phyloP scores from a whole-genome alignment of 2,888 invertebrate species.

The Phaonia tiefii region DNA sequence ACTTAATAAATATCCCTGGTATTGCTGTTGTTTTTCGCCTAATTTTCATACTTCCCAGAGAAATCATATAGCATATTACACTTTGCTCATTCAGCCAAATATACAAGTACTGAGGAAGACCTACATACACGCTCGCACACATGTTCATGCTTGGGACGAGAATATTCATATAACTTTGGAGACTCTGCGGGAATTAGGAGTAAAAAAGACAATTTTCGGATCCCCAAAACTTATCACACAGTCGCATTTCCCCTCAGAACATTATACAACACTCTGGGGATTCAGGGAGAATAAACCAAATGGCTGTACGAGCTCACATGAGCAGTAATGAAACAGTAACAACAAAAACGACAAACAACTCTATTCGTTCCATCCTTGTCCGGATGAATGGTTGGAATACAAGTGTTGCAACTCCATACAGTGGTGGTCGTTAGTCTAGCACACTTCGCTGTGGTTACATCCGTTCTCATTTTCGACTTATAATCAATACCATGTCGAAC shows the following conservation, averaged over 20 bases:
- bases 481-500: no score
- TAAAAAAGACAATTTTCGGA: constrained; percentile 80
- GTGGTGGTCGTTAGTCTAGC: neutral
- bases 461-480: no score
- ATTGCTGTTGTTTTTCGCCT: no score
- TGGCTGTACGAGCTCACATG: constrained; percentile 46
- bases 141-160: constrained; percentile 14
- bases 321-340: constrained; percentile 59
- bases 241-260: constrained; percentile 80
- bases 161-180: constrained; percentile 74
- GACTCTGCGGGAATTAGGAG: constrained; percentile 73
- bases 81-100: constrained; percentile 55
- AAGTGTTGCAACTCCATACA: constrained; percentile 11
- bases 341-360: constrained; percentile 18
- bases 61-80: constrained; percentile 57
- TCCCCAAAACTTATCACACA: constrained; percentile 81
- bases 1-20: no score
- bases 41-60: no score
- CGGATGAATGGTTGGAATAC: constrained; percentile 13
- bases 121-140: constrained; percentile 9
- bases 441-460: no score
- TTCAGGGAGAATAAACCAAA: constrained; percentile 56
- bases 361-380: constrained; percentile 9
- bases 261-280: constrained; percentile 80
- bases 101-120: neutral